Conservation (phyloP, 2,888 invertebrate species). For the Ophioninae sp. region DNA sequence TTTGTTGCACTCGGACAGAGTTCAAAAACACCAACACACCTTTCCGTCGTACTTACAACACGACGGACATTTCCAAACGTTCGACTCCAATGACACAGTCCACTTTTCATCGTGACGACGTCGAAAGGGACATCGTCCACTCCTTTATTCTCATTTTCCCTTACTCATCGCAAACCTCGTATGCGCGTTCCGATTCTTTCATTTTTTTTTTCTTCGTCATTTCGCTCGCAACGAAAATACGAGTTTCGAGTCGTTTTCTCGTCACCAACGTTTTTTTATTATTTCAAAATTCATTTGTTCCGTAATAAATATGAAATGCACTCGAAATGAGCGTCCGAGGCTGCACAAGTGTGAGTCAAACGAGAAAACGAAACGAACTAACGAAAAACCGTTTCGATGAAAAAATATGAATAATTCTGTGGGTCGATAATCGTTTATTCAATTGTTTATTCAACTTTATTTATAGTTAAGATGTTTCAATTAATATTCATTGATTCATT, state of each 20-base stretch:
- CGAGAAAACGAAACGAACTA: constrained; percentile 18
- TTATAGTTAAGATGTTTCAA: constrained; percentile 70
- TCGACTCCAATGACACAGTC: background rate
- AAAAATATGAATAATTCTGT: constrained; percentile 60
- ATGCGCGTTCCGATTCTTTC: constrained; percentile 14
- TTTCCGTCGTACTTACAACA: background rate
- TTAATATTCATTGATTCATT: constrained; percentile 68
- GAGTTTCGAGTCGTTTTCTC: background rate
- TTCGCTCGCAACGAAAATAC: background rate
- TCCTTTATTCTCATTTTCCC: background rate
- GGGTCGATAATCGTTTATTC: constrained; percentile 52
- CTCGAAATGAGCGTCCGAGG: background rate
- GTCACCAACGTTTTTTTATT: background rate
- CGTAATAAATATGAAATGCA: background rate
- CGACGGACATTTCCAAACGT: background rate
- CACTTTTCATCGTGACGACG: constrained; percentile 9
- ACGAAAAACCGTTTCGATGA: constrained; percentile 45
- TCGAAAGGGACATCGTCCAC: background rate
- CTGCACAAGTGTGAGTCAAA: background rate
- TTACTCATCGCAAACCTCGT: background rate
- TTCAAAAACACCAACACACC: background rate
- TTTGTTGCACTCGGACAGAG: background rate
- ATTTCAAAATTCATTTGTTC: background rate
- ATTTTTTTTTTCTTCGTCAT: background rate
- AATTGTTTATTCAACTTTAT: constrained; percentile 62